Base-by-base conservation (phyloP, 2,797 vertebrate genomes). In the Sebastes vulpes region DNA sequence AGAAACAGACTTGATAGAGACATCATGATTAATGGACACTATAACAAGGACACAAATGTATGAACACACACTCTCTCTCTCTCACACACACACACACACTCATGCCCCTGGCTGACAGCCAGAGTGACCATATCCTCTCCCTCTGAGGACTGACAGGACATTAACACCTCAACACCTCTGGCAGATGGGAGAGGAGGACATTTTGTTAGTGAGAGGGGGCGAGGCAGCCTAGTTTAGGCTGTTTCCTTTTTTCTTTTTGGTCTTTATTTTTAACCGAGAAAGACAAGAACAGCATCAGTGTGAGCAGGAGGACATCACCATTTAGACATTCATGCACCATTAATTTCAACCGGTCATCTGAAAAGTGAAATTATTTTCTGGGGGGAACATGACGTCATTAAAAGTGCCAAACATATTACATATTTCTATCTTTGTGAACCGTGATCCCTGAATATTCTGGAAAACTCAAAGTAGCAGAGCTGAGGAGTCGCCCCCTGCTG, bases 101-200 rank as follows among this genome's bases (percentile, higher is more conserved):
- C 6, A 1, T 3, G 12, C n/a, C 8, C 16, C 31, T 72, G 65
- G 74, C 61, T 59, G 21, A 4, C 25, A 60, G 81, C 75, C 81
- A 91, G 65, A 72, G 79, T 65, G 76, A 61, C 75, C 70, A 46
- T 23, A 2, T 72, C 81, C 78, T 80, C 66, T 66, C 77, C 81
- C 82, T 86, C 86, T 73, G 79, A 77, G 87, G 85, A 87, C 85
- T 85, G 88, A 91, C 86, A 79, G 82, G 83, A 91, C 82, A 83
- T 85, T 84, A 91, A 82, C 85, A 83, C 75, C 81, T 78, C 65
- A 8, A 66, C 76, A 76, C 89, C 85, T 83, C 85, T 70, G 81
- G 86, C 85, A 89, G 70, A 87, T 84, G 84, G 67, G 60, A 72
- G 73, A 73, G 60, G 58, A 72, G 63, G 86, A 82, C 83, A 25